Base-by-base conservation (phyloP, 2,113 vertebrate genomes). In the Meriones unguiculatus region DNA sequence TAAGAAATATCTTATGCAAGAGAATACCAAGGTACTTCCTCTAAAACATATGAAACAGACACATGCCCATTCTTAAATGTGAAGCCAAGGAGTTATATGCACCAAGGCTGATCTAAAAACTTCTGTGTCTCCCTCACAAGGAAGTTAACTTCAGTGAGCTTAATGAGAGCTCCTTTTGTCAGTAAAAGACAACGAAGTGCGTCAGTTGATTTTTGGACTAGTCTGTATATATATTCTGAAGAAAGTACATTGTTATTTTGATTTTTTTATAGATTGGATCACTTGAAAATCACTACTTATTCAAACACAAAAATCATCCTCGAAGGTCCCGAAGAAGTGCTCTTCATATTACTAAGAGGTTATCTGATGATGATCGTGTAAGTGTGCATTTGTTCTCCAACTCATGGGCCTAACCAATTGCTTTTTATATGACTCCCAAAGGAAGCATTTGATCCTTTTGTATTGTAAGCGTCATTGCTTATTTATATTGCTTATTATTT, bases 251-350 rank as follows among this genome's bases (percentile, higher is more conserved):
- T 80, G 94, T 93, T 78, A 75, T 95, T 92, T 96, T 91, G 86
- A 46, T 90, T 65, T 87, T 94, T 97, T 87, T 98, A 98, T 97
- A 99, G 99, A 99, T 99, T 91, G 99, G 99, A 96, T 99, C 99
- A 89, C 98, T 99, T 97, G 98, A 99, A 98, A 99, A 99, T 98
- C 99, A 99, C 96, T 99, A 99, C 98, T 98, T 99, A 98, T 99
- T 99, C 98, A 99, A 98, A 97, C 99, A 99, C 93, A 99, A 98
- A 97, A 99, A 78, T 90, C 99, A 99, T 89, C 99, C 99, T 81
- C 98, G 98, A 97, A 99, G 99, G 96, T 99, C 99, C 97, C 99
- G 99, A 98, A 99, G 99, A 97, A 99, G 99, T 92, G 99, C 99
- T 18, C 65, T 97, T 87, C 99, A 99, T 87, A 98, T 99, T 96